Base-by-base conservation (phyloP, 2,888 invertebrate genomes). In the Glaucopsyche alexis region DNA sequence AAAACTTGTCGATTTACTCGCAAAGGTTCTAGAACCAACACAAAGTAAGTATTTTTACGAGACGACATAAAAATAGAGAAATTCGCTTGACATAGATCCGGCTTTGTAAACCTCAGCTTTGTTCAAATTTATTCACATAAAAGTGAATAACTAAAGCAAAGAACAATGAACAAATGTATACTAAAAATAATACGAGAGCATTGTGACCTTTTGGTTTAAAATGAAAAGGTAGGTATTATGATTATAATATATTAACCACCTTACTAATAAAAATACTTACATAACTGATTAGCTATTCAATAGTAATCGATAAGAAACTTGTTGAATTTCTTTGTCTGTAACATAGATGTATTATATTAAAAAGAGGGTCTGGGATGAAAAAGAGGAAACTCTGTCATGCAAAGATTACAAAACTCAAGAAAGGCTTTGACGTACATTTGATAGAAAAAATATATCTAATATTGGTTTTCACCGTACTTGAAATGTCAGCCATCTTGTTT, bases 51-150 rank as follows among this genome's bases (percentile, higher is more conserved):
- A 42, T 42, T 42, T 42, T 66, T 42, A 40, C 8, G 66, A 40
- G n/a, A 42, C 19, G 9, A 66, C n/a, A 66, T 42, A 66, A 42
- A 66, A 66, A 66, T 66, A 42, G 66, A 66, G 16, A 42, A 42
- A 42, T 42, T 66, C 66, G 66, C 66, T 66, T 66, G 66, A 66
- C 66, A 66, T 66, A 66, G 66, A 42, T 66, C 42, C 66, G n/a
- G 42, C 42, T 42, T 42, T 66, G 66, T 66, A n/a, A 42, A 40
- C 8, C n/a, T 66, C 40, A 16, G 66, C 42, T 40, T 66, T 66
- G 66, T 66, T 60, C 14, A 38, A 14, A 42, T 66, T 66, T 66
- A 66, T 66, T 66, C 42, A 42, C 40, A 42, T n/a, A 66, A 42
- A 40, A 66, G 16, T 16, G 42, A 66, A 13, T 38, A 29, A 60